Evolutionary conservation across 1,140 invertebrate genomes (phyloP).

Genomic region (Drosophila fuyamai): DNA sequence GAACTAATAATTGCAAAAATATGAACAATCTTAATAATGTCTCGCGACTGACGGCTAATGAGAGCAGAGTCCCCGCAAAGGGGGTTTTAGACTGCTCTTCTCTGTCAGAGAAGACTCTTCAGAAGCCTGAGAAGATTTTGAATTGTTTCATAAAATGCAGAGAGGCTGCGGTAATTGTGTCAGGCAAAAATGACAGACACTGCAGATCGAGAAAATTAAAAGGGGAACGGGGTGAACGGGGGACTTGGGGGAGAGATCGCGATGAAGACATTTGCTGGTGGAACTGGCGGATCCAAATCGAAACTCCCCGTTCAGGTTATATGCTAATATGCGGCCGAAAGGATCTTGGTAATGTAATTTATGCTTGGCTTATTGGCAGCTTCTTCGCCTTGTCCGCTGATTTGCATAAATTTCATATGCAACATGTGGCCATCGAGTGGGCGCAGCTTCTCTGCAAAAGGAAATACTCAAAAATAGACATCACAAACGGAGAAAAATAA

Average conservation of each 20-base stretch:
- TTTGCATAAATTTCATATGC: slow-evolving; percentile 82
- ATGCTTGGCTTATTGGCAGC: slow-evolving; percentile 79
- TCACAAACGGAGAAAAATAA: slow-evolving; percentile 42
- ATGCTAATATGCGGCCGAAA: slow-evolving; percentile 73
- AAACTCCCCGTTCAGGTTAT: slow-evolving; percentile 62
- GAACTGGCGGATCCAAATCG: slow-evolving; percentile 35
- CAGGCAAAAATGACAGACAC: slow-evolving; percentile 64
- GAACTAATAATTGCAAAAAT: slow-evolving; percentile 73
- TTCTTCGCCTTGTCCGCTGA: slow-evolving; percentile 53
- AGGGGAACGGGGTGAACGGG: neutral
- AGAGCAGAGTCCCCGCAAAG: slow-evolving; percentile 36
- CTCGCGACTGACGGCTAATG: slow-evolving; percentile 58
- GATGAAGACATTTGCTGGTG: slow-evolving; percentile 54
- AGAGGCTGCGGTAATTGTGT: slow-evolving; percentile 79
- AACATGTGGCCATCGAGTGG: slow-evolving; percentile 73
- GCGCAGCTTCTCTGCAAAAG: slow-evolving; percentile 60
- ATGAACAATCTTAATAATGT: slow-evolving; percentile 70
- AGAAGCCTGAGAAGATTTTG: slow-evolving; percentile 80
- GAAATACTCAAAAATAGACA: slow-evolving; percentile 73
- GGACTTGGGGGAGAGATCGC: slow-evolving; percentile 19
- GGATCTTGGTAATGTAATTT: slow-evolving; percentile 79
- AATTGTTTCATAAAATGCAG: slow-evolving; percentile 82
- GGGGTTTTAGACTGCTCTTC: slow-evolving; percentile 1
- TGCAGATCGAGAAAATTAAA: slow-evolving; percentile 23
- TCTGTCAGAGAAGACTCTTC: slow-evolving; percentile 29